Evolutionary conservation across 2,888 invertebrate genomes (phyloP).

Genomic region (Harpagoxenus sublaevis): DNA sequence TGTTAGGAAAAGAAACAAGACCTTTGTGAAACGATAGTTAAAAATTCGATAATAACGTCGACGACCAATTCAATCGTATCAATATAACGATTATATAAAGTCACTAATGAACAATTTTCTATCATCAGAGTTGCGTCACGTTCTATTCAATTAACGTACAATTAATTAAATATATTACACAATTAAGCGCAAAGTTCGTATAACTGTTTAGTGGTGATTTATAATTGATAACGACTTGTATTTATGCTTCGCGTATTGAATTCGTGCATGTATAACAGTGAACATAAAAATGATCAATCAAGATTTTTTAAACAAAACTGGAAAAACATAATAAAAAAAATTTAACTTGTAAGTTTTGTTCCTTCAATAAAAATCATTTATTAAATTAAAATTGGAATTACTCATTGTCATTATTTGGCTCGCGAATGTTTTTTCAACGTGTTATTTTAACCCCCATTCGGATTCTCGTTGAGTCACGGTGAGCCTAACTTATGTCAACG

Average conservation of each 20-base stretch:
- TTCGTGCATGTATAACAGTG: neutral
- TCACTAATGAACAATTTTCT: neutral
- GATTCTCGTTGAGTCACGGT: constrained; percentile 21
- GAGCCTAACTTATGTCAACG: constrained; percentile 12
- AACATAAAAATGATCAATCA: neutral
- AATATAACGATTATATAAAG: too few relatives aligned
- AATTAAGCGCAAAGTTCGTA: neutral
- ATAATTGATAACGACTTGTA: neutral
- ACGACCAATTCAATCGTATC: neutral
- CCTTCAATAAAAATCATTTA: neutral
- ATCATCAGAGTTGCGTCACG: neutral
- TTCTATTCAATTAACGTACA: neutral
- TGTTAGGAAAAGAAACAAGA: neutral
- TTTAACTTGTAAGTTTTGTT: neutral
- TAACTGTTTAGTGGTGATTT: neutral
- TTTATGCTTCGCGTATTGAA: neutral
- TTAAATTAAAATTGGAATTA: neutral
- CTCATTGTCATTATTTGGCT: neutral
- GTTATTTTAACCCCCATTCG: neutral
- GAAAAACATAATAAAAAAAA: neutral
- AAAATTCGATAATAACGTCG: neutral
- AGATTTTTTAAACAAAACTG: neutral
- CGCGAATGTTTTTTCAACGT: neutral
- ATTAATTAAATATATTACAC: neutral
- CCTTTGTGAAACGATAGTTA: neutral